Base-by-base conservation (phyloP, 2,888 invertebrate genomes). In the Nebria brevicollis region DNA sequence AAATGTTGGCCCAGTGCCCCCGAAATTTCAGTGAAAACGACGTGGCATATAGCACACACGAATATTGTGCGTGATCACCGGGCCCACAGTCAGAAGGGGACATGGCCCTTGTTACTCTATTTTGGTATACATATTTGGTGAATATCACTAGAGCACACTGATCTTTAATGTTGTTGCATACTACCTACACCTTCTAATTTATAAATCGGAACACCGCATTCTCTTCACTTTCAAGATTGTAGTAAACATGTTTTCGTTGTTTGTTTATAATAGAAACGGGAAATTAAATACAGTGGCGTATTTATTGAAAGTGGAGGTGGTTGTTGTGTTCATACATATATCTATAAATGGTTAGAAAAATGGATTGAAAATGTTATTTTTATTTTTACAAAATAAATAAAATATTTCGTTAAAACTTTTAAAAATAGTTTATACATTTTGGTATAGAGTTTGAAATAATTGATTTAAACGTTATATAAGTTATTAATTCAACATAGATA, bases 131-230 rank as follows among this genome's bases (percentile, higher is more conserved):
- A 20, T 54, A 54, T 54, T 54, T 54, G 54, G 54, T 13, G 2
- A 54, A 54, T 54, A 54, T 54, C 54, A 54, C 54, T 54, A 8
- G 54, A 54, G 54, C 54, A 54, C 54, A 54, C 54, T 54, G 4
- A 54, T 54, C 54, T 54, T 54, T 54, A 5, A 34, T 7, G 54
- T 11, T 54, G 54, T 11, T 54, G 54, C 54, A 54, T 11, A 13
- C 8, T 54, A 11, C 13, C 11, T 54, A 54, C 54, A 54, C 54
- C 54, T 54, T 54, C 54, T 54, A 54, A 54, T 54, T 3, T 54
- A 54, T 54, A 54, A 54, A 54, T 54, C 54, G 54, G 54, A 54
- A 54, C 54, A 54, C 54, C 54, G 54, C 54, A 54, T 54, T 54
- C 54, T 54, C 54, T 54, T 54, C 54, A 54, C 54, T 54, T 54